Evolutionary conservation across 2,113 vertebrate genomes (phyloP).

Genomic region (Oryctolagus cuniculus): mOryCun1.1 NC_091438.1:31555501-31556000

Average conservation of each 20-base stretch:
- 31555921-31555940: neutral
- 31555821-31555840: neutral
- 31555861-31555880: neutral
- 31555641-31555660: neutral
- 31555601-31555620: neutral
- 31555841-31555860: neutral
- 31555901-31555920: neutral
- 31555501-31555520: neutral
- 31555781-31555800: neutral
- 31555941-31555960: neutral
- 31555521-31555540: neutral
- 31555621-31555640: neutral
- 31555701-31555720: neutral
- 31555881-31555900: neutral
- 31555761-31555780: neutral
- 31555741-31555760: neutral
- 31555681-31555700: neutral
- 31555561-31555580: neutral
- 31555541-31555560: slow-evolving; percentile 19
- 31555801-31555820: neutral
- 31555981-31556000: neutral
- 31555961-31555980: neutral
- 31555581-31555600: neutral
- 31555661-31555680: neutral
- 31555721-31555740: neutral